Evolutionary conservation across 1,140 invertebrate species (phyloP), one percentile per base, ranked within the genome.

Genomic region (Bursaphelenchus mucronatus): DNA sequence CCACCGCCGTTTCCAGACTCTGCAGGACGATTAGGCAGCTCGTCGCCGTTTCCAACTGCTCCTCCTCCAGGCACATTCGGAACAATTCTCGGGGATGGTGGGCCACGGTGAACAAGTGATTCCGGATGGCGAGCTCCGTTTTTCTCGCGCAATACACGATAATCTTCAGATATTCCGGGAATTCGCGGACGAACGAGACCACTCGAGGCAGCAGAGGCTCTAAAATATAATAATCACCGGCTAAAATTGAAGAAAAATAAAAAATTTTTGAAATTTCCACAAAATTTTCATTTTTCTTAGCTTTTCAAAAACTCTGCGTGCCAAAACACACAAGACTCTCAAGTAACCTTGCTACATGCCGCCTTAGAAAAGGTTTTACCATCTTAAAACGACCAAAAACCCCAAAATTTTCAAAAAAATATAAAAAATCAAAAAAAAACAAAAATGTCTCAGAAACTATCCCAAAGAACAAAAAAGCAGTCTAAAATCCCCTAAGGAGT

Each of bases 81-180:
- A 98, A 93, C 10, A 98, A 83, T 79, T 94, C 90, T 81, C 92
- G 93, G 0, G 95, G 94, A 82, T 94, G 91, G 17, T 94, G 94
- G 44, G 93, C 94, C 47, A 90, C 91, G 0, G 91, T 89, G 83
- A 99, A 99, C 17, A 99, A 84, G 83, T 97, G 93, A 15, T 92
- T 91, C 95, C 96, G 98, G 0, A 98, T 85, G 5, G 96, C 95
- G 57, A 98, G 91, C 85, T 99, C 96, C 0, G 95, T 97, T 85
- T 99, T 99, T 53, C 96, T 85, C 0, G 95, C 94, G 83, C 95
- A 98, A 79, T 97, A 93, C 0, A 96, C 94, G 63, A 98, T 90
- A 9, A 94, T 97, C 85, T 91, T 84, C 64, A 94, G 85, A 82
- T 92, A 95, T 21, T 97, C 92, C 0, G 95, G 94, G 84, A 99